Evolutionary conservation across 2,797 vertebrate genomes (phyloP).

Genomic region (Serranus cabrilla): DNA sequence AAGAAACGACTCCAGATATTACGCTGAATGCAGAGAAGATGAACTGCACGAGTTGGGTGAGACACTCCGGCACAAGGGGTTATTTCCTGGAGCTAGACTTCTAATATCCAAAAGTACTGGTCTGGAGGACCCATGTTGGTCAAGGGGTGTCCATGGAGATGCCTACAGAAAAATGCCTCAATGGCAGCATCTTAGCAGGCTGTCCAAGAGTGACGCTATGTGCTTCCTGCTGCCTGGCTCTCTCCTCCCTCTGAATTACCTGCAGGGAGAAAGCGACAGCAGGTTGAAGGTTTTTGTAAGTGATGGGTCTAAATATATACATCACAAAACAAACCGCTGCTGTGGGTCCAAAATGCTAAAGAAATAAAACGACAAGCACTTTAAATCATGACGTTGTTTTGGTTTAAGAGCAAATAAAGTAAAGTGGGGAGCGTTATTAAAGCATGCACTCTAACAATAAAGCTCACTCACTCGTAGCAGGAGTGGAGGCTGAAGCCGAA

Average conservation of each 20-base stretch:
- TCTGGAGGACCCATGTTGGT: conserved; percentile 86
- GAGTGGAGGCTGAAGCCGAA: conserved; percentile 79
- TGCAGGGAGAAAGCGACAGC: conserved; percentile 72
- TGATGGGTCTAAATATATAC: background rate
- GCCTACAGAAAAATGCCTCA: conserved; percentile 87
- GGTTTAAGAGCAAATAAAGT: background rate
- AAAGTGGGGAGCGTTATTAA: background rate
- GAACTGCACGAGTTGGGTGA: conserved; percentile 90
- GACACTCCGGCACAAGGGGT: conserved; percentile 85
- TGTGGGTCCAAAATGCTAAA: background rate
- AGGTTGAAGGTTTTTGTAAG: conserved; percentile 12
- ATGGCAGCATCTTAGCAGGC: conserved; percentile 87
- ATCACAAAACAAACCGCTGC: background rate
- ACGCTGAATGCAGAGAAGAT: conserved; percentile 88
- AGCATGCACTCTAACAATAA: background rate
- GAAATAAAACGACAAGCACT: conserved; percentile 1
- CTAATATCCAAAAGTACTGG: conserved; percentile 89
- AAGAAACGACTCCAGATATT: conserved; percentile 88
- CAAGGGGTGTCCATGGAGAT: conserved; percentile 86
- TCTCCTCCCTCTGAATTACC: conserved; percentile 92
- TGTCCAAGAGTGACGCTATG: conserved; percentile 91
- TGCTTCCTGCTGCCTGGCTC: conserved; percentile 91
- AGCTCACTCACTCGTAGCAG: conserved; percentile 77
- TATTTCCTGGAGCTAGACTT: conserved; percentile 88
- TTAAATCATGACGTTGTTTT: background rate